Evolutionary conservation across 2,888 invertebrate genomes (phyloP), one percentile per base, ranked within the genome.

Genomic region (Mythimna albipuncta): DNA sequence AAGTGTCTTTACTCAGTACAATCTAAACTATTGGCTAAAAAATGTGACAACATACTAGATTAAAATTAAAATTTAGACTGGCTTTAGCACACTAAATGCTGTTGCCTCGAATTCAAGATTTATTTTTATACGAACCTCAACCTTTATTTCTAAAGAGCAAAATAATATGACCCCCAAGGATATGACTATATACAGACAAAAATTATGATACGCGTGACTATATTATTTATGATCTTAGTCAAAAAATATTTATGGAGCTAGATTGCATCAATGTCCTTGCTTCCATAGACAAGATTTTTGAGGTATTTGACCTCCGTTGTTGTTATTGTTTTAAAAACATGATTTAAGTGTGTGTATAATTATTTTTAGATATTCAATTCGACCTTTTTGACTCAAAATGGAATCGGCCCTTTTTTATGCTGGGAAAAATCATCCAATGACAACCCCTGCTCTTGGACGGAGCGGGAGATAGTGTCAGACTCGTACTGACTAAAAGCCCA

Each of bases 261-360:
- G 54, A 55, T 66, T 61, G 47, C 21, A 19, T 26, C n/a, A 26
- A 52, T 6, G 9, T 13, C 69, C 62, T 75, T 69, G 61, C 21
- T 47, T 32, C 19, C 54, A 16, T n/a, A 59, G 16, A 21, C 52
- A 38, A 54, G 38, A 67, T 55, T 66, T n/a, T 75, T n/a, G 19
- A 54, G 50, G 32, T n/a, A 57, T n/a, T 21, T 41, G 55, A 68
- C 61, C 77, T 77, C 41, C 54, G 50, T 26, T 44, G 16, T 75
- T 41, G 21, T 26, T 38, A 16, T n/a, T 38, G 26, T 32, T 32
- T 16, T 2, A 59, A 47, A 61, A 26, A 10, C 21, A 5, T 11
- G 13, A 76, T 54, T 54, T n/a, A 19, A 61, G n/a, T 52, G 2
- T 9, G 3, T 38, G 38, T 61, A 11, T 35, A n/a, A 62, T 57